phyloP scores from a whole-genome alignment of 2,888 invertebrate species.

The Colletes collaris region DNA sequence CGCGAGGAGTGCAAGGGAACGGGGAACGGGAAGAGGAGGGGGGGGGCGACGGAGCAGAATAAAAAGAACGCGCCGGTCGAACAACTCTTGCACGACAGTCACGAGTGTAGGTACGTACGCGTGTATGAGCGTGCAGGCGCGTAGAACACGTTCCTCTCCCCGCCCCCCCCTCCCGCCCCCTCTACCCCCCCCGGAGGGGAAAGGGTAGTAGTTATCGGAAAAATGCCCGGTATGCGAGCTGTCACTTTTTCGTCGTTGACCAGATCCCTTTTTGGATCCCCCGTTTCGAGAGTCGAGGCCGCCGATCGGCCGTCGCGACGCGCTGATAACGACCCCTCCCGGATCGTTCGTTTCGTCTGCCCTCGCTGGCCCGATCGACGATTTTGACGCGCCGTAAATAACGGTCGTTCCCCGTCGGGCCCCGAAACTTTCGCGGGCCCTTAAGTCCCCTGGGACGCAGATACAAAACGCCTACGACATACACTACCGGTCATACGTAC shows the following conservation, averaged over 20 bases:
- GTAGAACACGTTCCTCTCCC: slow-evolving; percentile 67
- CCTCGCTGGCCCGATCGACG: too few relatives aligned
- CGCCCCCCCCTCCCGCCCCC: too few relatives aligned
- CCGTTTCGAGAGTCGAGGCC: too few relatives aligned
- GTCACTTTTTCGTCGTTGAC: slow-evolving; percentile 47
- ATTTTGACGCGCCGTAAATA: too few relatives aligned
- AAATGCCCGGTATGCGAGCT: slow-evolving; percentile 58
- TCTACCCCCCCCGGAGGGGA: slow-evolving; percentile 11
- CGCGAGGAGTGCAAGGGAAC: not conserved
- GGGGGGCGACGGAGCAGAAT: slow-evolving; percentile 40
- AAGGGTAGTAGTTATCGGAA: slow-evolving; percentile 63
- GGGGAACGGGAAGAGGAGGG: not conserved
- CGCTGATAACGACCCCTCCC: too few relatives aligned
- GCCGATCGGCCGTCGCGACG: too few relatives aligned
- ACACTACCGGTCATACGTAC: too few relatives aligned
- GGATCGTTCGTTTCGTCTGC: too few relatives aligned
- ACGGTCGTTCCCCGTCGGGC: not conserved
- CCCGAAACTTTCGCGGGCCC: not conserved
- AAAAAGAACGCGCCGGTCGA: slow-evolving; percentile 72
- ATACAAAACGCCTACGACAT: too few relatives aligned
- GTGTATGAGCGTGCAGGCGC: slow-evolving; percentile 67
- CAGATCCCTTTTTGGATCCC: slow-evolving; percentile 9
- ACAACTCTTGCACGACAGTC: slow-evolving; percentile 74
- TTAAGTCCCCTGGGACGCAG: too few relatives aligned
- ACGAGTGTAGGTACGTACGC: slow-evolving; percentile 61